Percentiles rank a stretch among this genome's conserved stretches.
phyloP scores from a whole-genome alignment of 2,113 vertebrate species.

The Malurus alboscapulatus region DNA sequence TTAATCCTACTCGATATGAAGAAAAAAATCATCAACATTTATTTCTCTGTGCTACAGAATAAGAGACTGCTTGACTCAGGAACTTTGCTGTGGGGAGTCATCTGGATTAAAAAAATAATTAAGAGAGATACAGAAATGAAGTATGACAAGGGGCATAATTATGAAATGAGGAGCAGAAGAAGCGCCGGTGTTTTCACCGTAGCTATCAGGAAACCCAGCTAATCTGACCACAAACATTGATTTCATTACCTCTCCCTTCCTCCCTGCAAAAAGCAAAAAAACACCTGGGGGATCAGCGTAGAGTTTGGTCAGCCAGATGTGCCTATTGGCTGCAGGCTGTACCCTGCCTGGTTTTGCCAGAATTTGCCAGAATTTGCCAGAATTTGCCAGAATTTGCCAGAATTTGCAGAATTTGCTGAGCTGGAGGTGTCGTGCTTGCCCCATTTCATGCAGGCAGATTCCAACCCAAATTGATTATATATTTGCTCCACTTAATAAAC shows the following conservation, averaged over 20 bases:
- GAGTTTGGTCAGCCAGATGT: not conserved
- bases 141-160: not conserved
- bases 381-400: not conserved
- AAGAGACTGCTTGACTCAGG: not conserved
- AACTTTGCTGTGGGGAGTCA: not conserved
- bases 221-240: not conserved
- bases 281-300: not conserved
- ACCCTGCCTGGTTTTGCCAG: not conserved
- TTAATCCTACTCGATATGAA: not conserved
- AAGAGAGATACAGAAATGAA: not conserved
- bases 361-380: not conserved
- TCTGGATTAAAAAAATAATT: not conserved
- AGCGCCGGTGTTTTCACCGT: not conserved
- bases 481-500: not conserved
- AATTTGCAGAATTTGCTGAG: not conserved
- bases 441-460: not conserved
- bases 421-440: not conserved
- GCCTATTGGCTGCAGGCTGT: not conserved
- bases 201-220: not conserved
- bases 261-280: not conserved
- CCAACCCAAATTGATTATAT: not conserved
- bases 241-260: not conserved
- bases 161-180: slow-evolving; percentile 15
- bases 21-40: not conserved
- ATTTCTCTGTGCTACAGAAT: not conserved